phyloP scores from a whole-genome alignment of 2,888 invertebrate genomes.

The Rhopalosiphum nymphaeae region DNA sequence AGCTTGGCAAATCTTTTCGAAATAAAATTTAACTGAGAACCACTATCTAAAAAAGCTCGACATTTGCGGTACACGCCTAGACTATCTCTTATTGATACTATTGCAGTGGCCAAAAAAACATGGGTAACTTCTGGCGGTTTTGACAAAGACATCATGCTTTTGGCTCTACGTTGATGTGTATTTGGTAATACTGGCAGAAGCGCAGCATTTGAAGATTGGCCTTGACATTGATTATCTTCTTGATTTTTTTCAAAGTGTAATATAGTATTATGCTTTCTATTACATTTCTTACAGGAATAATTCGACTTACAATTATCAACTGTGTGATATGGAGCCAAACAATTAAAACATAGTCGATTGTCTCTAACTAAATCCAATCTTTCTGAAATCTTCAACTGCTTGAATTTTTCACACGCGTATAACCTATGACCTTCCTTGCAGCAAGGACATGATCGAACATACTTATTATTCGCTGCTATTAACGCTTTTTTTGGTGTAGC shows the following conservation, averaged over 20 bases:
- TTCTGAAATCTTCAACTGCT: too few species aligned
- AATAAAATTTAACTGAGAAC: too few species aligned
- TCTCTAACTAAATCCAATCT: constrained; percentile 16
- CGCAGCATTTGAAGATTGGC: not conserved
- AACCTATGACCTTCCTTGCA: too few species aligned
- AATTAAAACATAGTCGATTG: not conserved
- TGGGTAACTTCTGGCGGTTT: not conserved
- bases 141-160: not conserved
- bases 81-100: not conserved
- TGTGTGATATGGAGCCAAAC: not conserved
- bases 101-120: not conserved
- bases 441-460: too few species aligned
- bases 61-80: not conserved
- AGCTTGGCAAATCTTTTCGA: too few species aligned
- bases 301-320: not conserved
- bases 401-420: too few species aligned
- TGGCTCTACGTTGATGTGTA: not conserved
- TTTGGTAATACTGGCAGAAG: too few species aligned
- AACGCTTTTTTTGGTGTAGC: too few species aligned
- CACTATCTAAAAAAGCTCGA: not conserved
- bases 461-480: too few species aligned
- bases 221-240: not conserved
- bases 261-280: not conserved
- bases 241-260: not conserved
- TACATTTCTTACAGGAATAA: not conserved